Evolutionary conservation across 2,113 vertebrate species (phyloP).

Genomic region (Erinaceus europaeus): DNA sequence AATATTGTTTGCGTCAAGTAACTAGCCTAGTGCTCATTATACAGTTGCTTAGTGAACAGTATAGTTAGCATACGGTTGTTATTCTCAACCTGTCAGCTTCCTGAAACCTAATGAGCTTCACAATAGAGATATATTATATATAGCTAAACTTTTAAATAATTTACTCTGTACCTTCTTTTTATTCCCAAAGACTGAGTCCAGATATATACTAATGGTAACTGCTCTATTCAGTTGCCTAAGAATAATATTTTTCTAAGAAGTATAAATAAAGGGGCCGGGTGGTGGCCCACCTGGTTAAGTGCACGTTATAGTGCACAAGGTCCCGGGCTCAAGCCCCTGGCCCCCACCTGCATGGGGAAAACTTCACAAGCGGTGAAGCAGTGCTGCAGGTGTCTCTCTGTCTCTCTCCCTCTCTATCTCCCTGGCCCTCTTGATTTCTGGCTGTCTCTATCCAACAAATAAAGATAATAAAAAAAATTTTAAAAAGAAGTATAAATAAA

Average conservation of each 20-base stretch:
- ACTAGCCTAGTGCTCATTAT: neutral
- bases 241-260: conserved; percentile 1
- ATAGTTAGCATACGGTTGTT: neutral
- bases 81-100: neutral
- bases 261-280: no score
- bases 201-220: conserved; percentile 9
- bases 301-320: no score
- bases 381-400: no score
- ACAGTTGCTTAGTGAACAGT: neutral
- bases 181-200: neutral
- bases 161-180: neutral
- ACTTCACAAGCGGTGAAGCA: no score
- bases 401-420: no score
- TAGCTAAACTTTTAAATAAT: neutral
- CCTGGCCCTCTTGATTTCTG: no score
- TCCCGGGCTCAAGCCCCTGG: no score
- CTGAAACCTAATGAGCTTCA: neutral
- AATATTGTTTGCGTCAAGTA: neutral
- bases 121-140: neutral
- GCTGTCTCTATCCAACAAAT: no score
- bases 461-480: no score
- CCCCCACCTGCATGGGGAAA: no score
- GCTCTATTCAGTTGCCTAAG: conserved; percentile 1
- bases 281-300: no score
- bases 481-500: no score